Base-by-base conservation (phyloP, 1,140 invertebrate species). In the Drosophila nigrodunni region DNA sequence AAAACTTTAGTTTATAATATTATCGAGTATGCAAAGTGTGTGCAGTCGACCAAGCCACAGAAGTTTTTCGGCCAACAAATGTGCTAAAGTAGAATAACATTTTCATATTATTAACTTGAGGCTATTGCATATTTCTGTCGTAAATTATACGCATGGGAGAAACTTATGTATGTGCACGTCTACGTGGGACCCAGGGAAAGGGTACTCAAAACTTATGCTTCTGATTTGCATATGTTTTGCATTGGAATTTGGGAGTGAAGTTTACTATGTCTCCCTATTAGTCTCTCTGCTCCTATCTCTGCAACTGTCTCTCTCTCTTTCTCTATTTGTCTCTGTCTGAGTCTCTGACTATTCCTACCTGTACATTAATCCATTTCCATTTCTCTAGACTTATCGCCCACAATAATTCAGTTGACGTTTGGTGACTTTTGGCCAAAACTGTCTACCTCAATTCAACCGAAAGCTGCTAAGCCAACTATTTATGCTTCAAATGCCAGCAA, bases 201-300 rank as follows among this genome's bases (percentile, higher is more conserved):
- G 60, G 60, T 57, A 80, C 58, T 80, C 50, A 58, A 77, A 62
- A 77, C 58, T 77, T 75, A 78, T 78, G 52, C 59, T 54, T 46
- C 21, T 13, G 62, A 78, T 85, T 86, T 81, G 77, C 64, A 83
- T 83, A 68, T 78, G 75, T 66, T 82, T 71, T 70, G 80, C 77
- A 78, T 66, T 37, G 54, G n/a, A 73, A 67, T 73, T 37, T 37
- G 25, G 25, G 39, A 65, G 30, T 35, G 52, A 46, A 44, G 25
- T 18, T 41, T 52, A 34, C 35, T 9, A 58, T 3, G 0, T 25
- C 11, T 11, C 43, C 13, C 30, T 8, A 3, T 18, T 2, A 13
- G 35, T 59, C 18, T 21, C 18, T 21, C 18, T 21, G 18, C 18
- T 21, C 18, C 2, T 21, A 21, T 2, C 6, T n/a, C 41, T 3